phyloP scores from a whole-genome alignment of 2,113 vertebrate species.

The Strix aluco region DNA sequence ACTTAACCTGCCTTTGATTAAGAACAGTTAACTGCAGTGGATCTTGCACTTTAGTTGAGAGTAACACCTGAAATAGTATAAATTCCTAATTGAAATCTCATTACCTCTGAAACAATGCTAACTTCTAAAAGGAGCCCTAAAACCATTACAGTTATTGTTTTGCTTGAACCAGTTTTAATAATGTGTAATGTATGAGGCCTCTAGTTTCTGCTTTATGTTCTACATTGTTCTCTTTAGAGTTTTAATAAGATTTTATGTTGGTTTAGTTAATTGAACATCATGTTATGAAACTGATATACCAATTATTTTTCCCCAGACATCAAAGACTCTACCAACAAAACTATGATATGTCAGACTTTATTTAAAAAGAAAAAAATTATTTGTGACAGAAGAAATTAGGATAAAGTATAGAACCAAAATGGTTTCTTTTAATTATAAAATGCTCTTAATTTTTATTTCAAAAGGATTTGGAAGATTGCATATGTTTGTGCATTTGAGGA shows the following conservation, averaged over 20 bases:
- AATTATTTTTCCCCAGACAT: conserved; percentile 28
- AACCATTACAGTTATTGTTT: conserved; percentile 24
- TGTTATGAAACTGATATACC: conserved; percentile 16
- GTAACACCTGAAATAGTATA: neutral
- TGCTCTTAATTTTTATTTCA: neutral
- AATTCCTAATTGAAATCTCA: neutral
- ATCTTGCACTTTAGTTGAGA: neutral
- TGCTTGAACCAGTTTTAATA: neutral
- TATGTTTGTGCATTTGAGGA: neutral
- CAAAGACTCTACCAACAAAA: neutral
- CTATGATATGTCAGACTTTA: neutral
- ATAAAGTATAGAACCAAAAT: neutral
- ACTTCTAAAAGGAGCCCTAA: neutral
- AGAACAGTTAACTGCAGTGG: neutral
- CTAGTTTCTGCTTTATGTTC: neutral
- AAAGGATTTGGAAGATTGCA: neutral
- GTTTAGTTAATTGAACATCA: conserved; percentile 42
- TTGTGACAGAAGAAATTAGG: neutral
- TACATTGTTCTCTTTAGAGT: neutral
- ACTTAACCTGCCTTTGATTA: neutral
- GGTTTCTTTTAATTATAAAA: neutral
- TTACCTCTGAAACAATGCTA: neutral
- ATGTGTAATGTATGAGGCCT: neutral
- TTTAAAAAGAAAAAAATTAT: neutral
- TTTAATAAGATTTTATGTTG: neutral